These are phyloP conservation scores for Tricholaema leucomelas DNA, from an alignment of 2,113 vertebrate species.

Conservation along the genomic window DNA sequence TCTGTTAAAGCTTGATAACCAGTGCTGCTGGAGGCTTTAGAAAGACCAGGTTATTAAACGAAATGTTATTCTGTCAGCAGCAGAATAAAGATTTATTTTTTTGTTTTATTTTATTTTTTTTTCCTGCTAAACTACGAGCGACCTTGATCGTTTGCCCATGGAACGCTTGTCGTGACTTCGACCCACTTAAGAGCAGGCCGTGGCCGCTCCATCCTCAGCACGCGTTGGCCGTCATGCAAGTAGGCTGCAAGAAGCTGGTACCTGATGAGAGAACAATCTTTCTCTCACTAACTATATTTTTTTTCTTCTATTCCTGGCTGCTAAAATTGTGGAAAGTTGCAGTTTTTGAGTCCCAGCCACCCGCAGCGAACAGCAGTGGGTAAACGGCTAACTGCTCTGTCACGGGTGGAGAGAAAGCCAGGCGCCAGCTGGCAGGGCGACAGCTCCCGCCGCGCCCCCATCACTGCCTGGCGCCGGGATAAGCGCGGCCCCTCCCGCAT, in stretches of 20 bases:
- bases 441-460: background rate
- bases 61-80: background rate
- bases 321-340: fast-evolving
- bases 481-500: background rate
- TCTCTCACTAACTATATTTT: fast-evolving
- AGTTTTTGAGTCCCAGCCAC: too few species aligned
- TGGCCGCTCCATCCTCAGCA: background rate
- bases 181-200: fast-evolving
- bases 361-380: fast-evolving
- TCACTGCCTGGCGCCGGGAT: background rate
- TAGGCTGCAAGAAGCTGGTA: background rate
- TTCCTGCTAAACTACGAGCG: background rate
- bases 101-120: too few species aligned
- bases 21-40: background rate
- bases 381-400: background rate
- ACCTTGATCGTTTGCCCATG: fast-evolving
- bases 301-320: fast-evolving
- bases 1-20: background rate
- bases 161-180: background rate
- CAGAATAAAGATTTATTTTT: background rate
- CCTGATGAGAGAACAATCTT: background rate
- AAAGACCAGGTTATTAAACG: background rate
- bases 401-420: background rate
- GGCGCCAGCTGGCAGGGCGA: background rate
- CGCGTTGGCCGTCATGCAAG: fast-evolving